Conservation (phyloP, 2,113 vertebrate genomes). For the Speoplatyrhinus poulsoni region DNA sequence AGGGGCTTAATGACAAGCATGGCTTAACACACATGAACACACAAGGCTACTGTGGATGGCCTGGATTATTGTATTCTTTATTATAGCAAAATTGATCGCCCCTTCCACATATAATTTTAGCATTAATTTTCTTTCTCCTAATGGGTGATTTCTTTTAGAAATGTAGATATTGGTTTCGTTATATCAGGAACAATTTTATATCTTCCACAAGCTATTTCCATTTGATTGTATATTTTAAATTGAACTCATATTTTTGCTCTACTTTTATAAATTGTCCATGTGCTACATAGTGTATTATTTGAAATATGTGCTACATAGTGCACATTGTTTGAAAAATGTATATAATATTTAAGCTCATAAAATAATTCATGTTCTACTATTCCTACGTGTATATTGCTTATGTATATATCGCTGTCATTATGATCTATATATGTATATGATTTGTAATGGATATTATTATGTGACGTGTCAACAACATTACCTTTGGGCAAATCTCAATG, state of each 20-base stretch:
- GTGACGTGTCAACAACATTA: no score
- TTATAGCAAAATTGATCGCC: slow-evolving; percentile 3
- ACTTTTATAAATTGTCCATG: no score
- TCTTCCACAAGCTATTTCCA: not conserved
- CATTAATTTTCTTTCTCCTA: no score
- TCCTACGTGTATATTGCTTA: not conserved
- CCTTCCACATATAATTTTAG: not conserved
- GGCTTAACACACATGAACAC: not conserved
- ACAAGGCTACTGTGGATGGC: slow-evolving; percentile 23
- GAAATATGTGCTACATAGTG: not conserved
- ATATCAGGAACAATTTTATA: not conserved
- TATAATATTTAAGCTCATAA: no score
- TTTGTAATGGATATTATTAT: no score
- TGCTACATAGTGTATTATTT: not conserved
- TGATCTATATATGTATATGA: no score
- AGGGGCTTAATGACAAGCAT: no score
- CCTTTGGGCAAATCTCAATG: no score
- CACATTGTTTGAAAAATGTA: not conserved
- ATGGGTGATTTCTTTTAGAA: not conserved
- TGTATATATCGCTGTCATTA: no score
- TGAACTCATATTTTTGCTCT: not conserved
- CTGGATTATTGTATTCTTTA: not conserved
- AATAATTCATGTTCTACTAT: not conserved
- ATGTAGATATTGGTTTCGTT: slow-evolving; percentile 18
- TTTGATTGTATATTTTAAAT: not conserved